Evolutionary conservation across 1,140 invertebrate species (phyloP), one percentile per base, ranked within the genome.

Genomic region (Sarcophaga bullata): DNA sequence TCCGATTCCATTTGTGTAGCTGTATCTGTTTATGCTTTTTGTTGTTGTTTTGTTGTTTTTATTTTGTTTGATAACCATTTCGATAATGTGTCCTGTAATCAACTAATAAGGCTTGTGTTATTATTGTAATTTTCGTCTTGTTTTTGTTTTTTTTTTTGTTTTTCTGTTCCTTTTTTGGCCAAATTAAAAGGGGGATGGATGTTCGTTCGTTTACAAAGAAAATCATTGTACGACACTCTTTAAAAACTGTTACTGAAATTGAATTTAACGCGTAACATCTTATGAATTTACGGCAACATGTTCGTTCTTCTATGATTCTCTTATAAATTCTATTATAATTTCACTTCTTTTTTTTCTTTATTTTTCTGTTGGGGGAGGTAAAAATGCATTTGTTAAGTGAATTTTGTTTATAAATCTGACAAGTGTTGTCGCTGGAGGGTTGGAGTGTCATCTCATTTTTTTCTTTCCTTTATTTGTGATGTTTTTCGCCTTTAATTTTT

Each of bases 81-180:
- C 86, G 88, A 89, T 89, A 90, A 90, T 90, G 88, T 86, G 88
- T 88, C 86, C 86, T 89, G 88, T 90, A 90, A 90, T 90, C 88
- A 90, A 89, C 88, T 90, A 90, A 90, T 90, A 90, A 89, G 86
- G 87, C 86, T 86, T 87, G 86, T 88, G 84, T 85, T 86, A 83
- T 62, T 82, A 82, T 85, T 86, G 84, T 62, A 50, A 72, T 47
- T 50, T 68, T 78, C 15, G 54, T 68, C 62, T 58, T 58, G 54
- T 15, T 58, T 11, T 58, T 58, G 6, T 58, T 13, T 6, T 19
- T 19, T 62, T 7, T 72, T 37, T 37, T n/a, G n/a, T n/a, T n/a
- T n/a, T n/a, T n/a, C n/a, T n/a, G n/a, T n/a, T n/a, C 75, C 25
- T 17, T 47, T 47, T 68, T 19, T 7, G 25, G 25, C 25, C 25